Evolutionary conservation across 2,888 invertebrate species (phyloP), one percentile per base, ranked within the genome.

Genomic region (Cheilosia grossa): DNA sequence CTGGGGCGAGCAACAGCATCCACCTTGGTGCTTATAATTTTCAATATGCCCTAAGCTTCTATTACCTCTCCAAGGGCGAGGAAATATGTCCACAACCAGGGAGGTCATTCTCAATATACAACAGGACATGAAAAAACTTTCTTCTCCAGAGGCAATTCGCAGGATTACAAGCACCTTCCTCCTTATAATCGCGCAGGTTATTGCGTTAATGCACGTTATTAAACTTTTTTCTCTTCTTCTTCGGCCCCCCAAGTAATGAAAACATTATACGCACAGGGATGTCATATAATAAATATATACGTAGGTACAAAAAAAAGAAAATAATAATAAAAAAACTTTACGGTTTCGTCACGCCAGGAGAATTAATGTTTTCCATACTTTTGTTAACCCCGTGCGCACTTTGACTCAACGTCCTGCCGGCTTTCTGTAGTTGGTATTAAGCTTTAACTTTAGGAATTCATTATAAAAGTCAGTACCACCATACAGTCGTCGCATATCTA

Each of bases 331-430:
- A 75, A 81, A 82, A 79, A 85, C 44, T 81, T 85, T 81, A 81
- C 75, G 81, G 85, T 85, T 77, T 85, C 85, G 81, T 85, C 85
- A 85, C 85, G 77, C 85, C 85, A 81, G 85, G 85, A 81, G 85
- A 85, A 85, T 85, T 81, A 85, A 85, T 85, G 83, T 75, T 59
- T 72, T 81, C 63, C 70, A 72, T 85, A 72, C 75, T 80, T 74
- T 69, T 53, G 66, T 58, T 51, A 66, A 53, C 58, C 63, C 74
- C 54, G 64, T 27, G 56, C 54, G 40, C 17, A 37, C 58, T 75
- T 54, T 56, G 51, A 44, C 61, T 51, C 61, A 67, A 51, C 73
- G 69, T 79, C 64, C 69, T 58, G 69, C 47, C 74, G 64, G 63
- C 54, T 74, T 70, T 70, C 40, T 64, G 40, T 64, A 58, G 30